A percentile compares a stretch with the other conserved stretches of the same genome.
Evolutionary conservation across 2,113 vertebrate genomes (phyloP).

Genomic region (Lagenorhynchus albirostris): DNA sequence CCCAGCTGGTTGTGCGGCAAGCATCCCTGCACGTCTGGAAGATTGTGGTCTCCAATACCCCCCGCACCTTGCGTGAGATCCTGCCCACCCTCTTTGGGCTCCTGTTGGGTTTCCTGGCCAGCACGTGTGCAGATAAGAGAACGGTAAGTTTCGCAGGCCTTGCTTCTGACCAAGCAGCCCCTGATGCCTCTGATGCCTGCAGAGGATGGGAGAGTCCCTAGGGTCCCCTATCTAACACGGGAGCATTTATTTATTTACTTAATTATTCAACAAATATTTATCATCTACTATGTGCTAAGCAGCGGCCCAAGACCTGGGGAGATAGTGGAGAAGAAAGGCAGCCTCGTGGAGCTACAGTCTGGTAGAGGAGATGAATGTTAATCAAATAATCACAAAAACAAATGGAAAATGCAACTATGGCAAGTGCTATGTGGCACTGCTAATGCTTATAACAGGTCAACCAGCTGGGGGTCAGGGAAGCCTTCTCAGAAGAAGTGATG

Average conservation of each 20-base stretch:
- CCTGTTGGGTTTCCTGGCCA: constrained; percentile 97
- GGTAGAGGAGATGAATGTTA: neutral
- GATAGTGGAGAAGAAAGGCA: neutral
- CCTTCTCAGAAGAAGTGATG: neutral
- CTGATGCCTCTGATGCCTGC: neutral
- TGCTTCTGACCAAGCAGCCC: neutral
- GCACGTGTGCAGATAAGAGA: constrained; percentile 96
- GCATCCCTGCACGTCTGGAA: constrained; percentile 98
- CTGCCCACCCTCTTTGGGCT: constrained; percentile 95
- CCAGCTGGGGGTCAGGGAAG: neutral
- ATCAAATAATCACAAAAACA: neutral
- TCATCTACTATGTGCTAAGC: neutral
- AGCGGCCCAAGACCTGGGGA: neutral
- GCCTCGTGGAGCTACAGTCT: neutral
- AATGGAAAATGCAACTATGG: neutral
- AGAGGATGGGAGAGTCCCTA: neutral
- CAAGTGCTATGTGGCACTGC: neutral
- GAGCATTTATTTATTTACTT: neutral
- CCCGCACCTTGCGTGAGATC: constrained; percentile 96
- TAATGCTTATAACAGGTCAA: neutral
- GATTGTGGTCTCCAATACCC: constrained; percentile 98
- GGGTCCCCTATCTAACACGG: neutral
- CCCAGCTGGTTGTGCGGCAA: constrained; percentile 96
- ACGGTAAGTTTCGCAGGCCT: constrained; percentile 83
- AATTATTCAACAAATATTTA: neutral